Conservation (phyloP, 2,113 vertebrate species). For the Egretta garzetta region DNA sequence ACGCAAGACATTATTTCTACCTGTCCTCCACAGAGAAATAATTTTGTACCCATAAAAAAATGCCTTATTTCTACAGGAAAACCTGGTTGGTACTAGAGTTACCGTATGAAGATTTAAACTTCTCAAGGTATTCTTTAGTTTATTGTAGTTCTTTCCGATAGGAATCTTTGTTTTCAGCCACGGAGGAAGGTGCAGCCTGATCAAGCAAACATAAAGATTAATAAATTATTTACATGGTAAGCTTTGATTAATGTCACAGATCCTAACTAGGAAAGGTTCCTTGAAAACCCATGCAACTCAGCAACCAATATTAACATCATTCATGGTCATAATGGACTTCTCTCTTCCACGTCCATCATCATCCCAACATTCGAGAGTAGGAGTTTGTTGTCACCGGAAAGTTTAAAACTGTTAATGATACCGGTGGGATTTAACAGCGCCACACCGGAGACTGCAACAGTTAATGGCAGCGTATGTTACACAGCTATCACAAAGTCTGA, state of each 20-base stretch:
- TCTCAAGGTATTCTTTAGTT: slow-evolving; percentile 90
- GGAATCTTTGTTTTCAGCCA: slow-evolving; percentile 98
- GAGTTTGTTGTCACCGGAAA: neutral
- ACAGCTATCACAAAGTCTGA: neutral
- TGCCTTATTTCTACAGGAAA: neutral
- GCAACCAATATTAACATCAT: neutral
- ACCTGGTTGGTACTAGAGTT: slow-evolving; percentile 39
- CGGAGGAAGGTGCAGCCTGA: slow-evolving; percentile 90
- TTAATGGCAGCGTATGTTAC: fast-evolving
- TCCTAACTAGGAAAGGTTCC: neutral
- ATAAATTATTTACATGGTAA: neutral
- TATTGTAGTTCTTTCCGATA: slow-evolving; percentile 95
- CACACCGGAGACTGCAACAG: neutral
- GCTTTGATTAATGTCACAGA: neutral
- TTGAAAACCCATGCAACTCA: neutral
- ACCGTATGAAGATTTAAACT: slow-evolving; percentile 95
- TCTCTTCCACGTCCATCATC: neutral
- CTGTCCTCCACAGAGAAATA: neutral
- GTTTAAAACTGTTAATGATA: neutral
- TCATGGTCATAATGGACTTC: neutral
- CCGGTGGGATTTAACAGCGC: neutral
- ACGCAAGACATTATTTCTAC: neutral
- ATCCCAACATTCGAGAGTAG: neutral
- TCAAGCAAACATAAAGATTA: neutral
- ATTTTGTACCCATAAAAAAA: neutral